Conservation (phyloP, 2,888 invertebrate species). For the Drosophila antonietae region DNA sequence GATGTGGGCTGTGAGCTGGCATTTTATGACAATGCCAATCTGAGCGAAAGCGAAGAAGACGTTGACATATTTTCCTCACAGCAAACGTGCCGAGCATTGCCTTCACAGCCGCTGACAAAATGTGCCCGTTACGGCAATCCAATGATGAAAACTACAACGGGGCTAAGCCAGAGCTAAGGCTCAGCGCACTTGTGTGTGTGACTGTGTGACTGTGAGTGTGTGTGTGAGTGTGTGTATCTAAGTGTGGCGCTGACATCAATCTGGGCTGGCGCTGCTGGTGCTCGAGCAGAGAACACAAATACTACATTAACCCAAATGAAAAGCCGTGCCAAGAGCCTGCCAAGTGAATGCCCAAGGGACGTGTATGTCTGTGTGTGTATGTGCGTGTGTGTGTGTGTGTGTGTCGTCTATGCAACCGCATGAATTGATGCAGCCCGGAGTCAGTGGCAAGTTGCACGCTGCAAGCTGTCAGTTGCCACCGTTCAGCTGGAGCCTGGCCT, state of each 20-base stretch:
- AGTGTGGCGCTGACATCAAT: slow-evolving; percentile 57
- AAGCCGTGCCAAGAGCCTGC: slow-evolving; percentile 68
- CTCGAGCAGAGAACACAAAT: slow-evolving; percentile 65
- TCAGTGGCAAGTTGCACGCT: slow-evolving; percentile 21
- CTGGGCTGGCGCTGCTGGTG: slow-evolving; percentile 36
- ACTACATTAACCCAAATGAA: slow-evolving; percentile 78
- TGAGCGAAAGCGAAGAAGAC: slow-evolving; percentile 64
- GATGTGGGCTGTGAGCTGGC: slow-evolving; percentile 13
- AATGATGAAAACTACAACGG: slow-evolving; percentile 53
- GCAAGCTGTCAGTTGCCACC: slow-evolving; percentile 37
- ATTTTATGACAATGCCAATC: slow-evolving; percentile 81
- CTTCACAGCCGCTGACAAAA: slow-evolving; percentile 68
- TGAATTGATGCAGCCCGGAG: slow-evolving; percentile 50
- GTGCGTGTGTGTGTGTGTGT: slow-evolving; percentile 14
- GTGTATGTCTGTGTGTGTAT: slow-evolving; percentile 19
- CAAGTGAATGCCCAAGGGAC: slow-evolving; percentile 63
- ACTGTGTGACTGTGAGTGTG: slow-evolving; percentile 12
- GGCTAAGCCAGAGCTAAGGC: slow-evolving; percentile 33
- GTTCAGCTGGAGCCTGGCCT: slow-evolving; percentile 28
- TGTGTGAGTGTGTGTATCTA: slow-evolving; percentile 16
- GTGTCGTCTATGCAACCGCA: slow-evolving; percentile 18
- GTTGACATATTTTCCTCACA: slow-evolving; percentile 69
- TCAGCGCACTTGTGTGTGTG: slow-evolving; percentile 8
- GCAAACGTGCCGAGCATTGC: slow-evolving; percentile 64
- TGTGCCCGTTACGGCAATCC: slow-evolving; percentile 77